Conservation (phyloP, 1,140 invertebrate species). For the Trachelipus rathkii region DNA sequence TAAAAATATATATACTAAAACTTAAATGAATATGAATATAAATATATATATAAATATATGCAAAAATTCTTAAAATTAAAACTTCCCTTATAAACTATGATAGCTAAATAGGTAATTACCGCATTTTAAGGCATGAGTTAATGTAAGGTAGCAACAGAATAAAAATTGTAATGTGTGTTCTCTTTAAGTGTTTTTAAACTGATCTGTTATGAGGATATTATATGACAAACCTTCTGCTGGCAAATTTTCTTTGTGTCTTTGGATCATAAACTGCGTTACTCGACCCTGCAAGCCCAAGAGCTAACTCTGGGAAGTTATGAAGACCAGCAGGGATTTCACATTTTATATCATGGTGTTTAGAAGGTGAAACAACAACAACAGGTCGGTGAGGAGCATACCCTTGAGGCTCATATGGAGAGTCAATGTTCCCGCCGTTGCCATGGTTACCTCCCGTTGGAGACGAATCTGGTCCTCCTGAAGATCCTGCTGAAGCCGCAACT, state of each 20-base stretch:
- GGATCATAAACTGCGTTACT: conserved; percentile 34
- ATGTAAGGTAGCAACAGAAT: too few relatives aligned
- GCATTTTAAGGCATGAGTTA: too few relatives aligned
- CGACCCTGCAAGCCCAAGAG: conserved; percentile 39
- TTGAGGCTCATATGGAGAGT: conserved; percentile 41
- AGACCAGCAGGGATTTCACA: conserved; percentile 21
- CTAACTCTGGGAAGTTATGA: conserved; percentile 34
- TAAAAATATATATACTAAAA: too few relatives aligned
- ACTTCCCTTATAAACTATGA: too few relatives aligned
- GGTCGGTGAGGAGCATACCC: conserved; percentile 26
- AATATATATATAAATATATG: too few relatives aligned
- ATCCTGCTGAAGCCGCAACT: conserved; percentile 24
- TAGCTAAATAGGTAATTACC: too few relatives aligned
- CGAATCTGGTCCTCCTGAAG: conserved; percentile 25
- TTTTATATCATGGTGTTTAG: neutral
- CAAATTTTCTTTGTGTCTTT: conserved; percentile 42
- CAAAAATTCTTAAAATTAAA: too few relatives aligned
- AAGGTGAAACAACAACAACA: neutral
- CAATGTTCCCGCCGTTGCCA: conserved; percentile 26
- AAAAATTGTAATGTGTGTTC: too few relatives aligned
- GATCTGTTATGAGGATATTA: neutral
- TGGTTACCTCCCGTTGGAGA: conserved; percentile 21
- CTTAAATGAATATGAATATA: too few relatives aligned
- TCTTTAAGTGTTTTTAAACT: too few relatives aligned
- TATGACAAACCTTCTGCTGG: conserved; percentile 22